A percentile compares a stretch with the other conserved stretches of the same genome.
These are phyloP conservation scores for Ornithorhynchus anatinus DNA, from an alignment of 2,113 vertebrate genomes.

Conservation along the genomic window DNA sequence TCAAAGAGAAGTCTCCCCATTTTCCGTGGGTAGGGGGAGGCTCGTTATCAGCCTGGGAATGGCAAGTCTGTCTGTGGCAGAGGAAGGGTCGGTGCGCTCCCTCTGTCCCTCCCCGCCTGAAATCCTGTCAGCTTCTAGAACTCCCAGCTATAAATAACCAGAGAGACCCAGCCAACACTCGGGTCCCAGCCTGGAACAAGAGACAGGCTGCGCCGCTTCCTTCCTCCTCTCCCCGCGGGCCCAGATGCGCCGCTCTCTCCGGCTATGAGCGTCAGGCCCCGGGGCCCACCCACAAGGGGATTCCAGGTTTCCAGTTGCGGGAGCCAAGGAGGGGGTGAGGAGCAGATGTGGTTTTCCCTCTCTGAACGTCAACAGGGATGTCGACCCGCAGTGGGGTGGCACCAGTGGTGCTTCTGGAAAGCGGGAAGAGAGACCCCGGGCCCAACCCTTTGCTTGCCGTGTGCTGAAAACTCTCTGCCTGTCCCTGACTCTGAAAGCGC, in stretches of 20 bases:
- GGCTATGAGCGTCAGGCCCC: neutral
- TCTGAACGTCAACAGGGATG: neutral
- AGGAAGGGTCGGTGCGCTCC: neutral
- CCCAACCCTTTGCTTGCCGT: conserved; percentile 1
- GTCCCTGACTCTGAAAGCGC: no score
- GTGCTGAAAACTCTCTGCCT: conserved; percentile 21
- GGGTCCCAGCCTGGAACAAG: neutral
- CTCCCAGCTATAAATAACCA: neutral
- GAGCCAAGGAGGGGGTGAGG: neutral
- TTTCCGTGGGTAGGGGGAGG: neutral
- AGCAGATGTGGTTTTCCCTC: neutral
- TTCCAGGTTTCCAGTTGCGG: no score
- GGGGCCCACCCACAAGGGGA: neutral
- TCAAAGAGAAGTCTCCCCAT: accelerated
- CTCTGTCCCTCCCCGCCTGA: neutral
- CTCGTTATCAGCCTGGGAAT: accelerated
- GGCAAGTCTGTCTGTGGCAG: neutral
- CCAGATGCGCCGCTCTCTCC: neutral
- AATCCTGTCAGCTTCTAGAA: neutral
- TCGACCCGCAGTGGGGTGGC: neutral
- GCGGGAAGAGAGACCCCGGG: accelerated
- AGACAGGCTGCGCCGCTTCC: neutral
- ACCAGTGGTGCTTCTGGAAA: no score
- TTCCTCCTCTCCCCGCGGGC: neutral
- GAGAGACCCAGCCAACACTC: accelerated